Base-by-base conservation (phyloP, 2,113 vertebrate species). In the Tupaia chinensis region DNA sequence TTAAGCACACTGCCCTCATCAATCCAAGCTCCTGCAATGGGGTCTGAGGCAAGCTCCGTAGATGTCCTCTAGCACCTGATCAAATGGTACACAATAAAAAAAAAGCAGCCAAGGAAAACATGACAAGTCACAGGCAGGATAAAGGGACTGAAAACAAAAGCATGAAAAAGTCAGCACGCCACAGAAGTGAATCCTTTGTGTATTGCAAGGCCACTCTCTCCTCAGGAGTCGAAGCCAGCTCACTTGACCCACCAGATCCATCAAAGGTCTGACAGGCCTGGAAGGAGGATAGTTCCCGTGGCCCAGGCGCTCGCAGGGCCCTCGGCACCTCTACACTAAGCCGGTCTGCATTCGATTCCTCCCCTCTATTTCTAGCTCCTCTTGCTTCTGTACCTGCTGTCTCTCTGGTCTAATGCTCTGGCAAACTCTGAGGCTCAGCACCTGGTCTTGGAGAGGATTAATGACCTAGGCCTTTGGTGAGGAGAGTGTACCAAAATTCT, bases 341-440 rank as follows among this genome's bases (percentile, higher is more conserved):
- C 92, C 76, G 80, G 87, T 17, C 81, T 90, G 76, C 27, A 29
- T 56, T 17, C 44, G 44, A 44, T 44, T 44, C 79, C 22, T 70
- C 60, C n/a, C 79, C 82, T 93, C n/a, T 69, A 73, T 81, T 93
- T 95, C 88, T 60, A 85, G 94, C 83, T 83, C 63, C 77, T 86
- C 82, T 74, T 27, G 54, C 80, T 89, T 90, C 76, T 93, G 91
- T 78, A 84, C 56, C n/a, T 9, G 53, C 65, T 63, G 72, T 76
- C 91, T 94, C 66, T 92, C 15, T 61, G 92, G 84, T 92, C 94
- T 97, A 81, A 90, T 68, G 90, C 34, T 90, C 34, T 79, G 93
- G 93, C 93, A 94, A 93, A 79, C 66, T 65, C 81, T 79, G 89
- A 93, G 88, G 77, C 73, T 91, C 20, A 60, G 90, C 91, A 91